Percentiles rank a stretch among this genome's conserved stretches.
Conservation (phyloP, 1,140 invertebrate species). For the Hestina assimilis region DNA sequence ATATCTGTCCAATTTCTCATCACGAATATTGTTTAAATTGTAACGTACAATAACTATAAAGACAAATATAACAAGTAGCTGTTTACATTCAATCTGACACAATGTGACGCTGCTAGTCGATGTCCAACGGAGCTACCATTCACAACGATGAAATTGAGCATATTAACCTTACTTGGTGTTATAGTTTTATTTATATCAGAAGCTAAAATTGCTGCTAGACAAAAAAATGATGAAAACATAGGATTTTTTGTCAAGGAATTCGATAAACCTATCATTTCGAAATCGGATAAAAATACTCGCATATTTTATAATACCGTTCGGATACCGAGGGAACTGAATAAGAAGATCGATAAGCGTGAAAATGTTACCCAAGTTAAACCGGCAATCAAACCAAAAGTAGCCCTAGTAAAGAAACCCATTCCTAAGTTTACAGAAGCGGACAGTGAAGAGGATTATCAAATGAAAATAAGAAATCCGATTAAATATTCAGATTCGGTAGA, state of each 20-base stretch:
- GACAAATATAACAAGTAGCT: conserved; percentile 47
- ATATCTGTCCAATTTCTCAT: conserved; percentile 4
- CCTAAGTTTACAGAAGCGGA: conserved; percentile 52
- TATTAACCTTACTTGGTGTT: conserved; percentile 18
- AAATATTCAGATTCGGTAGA: conserved; percentile 46
- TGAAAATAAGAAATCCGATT: conserved; percentile 27
- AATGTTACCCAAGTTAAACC: conserved; percentile 19
- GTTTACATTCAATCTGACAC: conserved; percentile 51
- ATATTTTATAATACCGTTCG: conserved; percentile 20
- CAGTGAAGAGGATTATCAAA: conserved; percentile 51
- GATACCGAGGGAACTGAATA: conserved; percentile 15
- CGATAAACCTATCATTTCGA: conserved; percentile 6
- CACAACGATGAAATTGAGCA: conserved; percentile 39
- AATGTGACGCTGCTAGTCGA: conserved; percentile 33
- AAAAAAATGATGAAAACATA: conserved; percentile 6
- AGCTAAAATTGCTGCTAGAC: conserved; percentile 8
- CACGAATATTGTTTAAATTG: conserved; percentile 41
- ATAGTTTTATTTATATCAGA: background rate
- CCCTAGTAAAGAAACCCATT: conserved; percentile 55
- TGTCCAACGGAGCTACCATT: conserved; percentile 14
- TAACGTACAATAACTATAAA: conserved; percentile 1
- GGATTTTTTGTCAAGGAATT: background rate
- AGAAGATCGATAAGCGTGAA: background rate
- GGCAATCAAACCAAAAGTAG: conserved; percentile 20
- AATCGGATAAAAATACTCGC: conserved; percentile 6